phyloP scores from a whole-genome alignment of 2,888 invertebrate genomes.

The Thereva nobilitata region DNA sequence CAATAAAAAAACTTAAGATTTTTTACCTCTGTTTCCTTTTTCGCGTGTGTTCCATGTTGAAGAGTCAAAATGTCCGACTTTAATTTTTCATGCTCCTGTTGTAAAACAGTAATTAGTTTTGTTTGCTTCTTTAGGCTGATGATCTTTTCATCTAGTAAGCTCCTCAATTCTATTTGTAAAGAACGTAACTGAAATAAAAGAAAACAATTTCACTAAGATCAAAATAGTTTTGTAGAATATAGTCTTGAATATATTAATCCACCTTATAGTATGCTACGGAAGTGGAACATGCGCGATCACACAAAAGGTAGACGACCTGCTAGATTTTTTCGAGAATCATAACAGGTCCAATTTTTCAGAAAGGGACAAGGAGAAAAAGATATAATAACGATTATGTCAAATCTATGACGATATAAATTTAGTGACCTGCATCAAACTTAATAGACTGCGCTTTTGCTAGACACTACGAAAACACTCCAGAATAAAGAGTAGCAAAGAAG shows the following conservation, averaged over 20 bases:
- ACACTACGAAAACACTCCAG: no score
- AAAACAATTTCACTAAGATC: background rate
- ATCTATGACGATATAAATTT: no score
- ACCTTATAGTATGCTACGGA: no score
- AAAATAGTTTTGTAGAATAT: background rate
- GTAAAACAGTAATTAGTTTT: conserved; percentile 53
- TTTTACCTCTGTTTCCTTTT: conserved; percentile 49
- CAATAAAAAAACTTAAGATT: background rate
- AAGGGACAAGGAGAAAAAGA: no score
- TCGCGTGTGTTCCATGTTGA: conserved; percentile 54
- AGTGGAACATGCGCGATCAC: no score
- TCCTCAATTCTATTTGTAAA: conserved; percentile 51
- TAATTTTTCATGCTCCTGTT: conserved; percentile 52
- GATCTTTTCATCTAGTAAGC: conserved; percentile 52
- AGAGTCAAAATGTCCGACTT: conserved; percentile 51
- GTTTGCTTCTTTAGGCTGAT: conserved; percentile 55
- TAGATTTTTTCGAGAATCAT: no score
- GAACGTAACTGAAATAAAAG: conserved; percentile 35
- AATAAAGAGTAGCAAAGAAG: no score
- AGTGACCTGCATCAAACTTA: no score
- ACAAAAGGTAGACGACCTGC: no score
- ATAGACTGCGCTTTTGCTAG: no score
- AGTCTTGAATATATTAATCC: background rate
- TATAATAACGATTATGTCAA: no score
- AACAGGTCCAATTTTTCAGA: no score